Percentiles rank a stretch among this genome's conserved stretches.
These are phyloP conservation scores for Caenorhabditis elegans DNA, from an alignment of 1,140 invertebrate species.

Conservation along the genomic window DNA sequence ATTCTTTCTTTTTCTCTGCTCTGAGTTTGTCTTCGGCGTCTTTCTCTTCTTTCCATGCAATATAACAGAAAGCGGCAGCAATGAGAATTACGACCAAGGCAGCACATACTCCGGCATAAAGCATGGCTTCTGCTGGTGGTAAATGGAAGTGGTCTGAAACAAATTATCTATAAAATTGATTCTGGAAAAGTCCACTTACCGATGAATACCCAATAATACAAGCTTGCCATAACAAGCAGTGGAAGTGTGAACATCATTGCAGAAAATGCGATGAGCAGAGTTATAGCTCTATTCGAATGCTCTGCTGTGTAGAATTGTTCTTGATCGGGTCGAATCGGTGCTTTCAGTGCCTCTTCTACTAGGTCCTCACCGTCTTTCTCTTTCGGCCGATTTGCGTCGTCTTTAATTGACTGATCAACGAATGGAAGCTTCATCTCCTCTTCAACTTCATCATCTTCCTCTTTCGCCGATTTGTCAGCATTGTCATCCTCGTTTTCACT, in stretches of 20 bases:
- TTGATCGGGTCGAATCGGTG: slow-evolving; percentile 30
- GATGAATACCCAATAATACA: slow-evolving; percentile 43
- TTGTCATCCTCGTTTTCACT: slow-evolving; percentile 14
- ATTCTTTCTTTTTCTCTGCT: slow-evolving; percentile 40
- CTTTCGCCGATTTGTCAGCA: background rate
- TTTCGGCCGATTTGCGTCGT: background rate
- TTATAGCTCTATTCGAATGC: slow-evolving; percentile 6
- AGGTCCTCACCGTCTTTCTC: slow-evolving; percentile 23
- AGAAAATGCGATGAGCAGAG: slow-evolving; percentile 36
- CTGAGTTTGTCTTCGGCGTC: slow-evolving; percentile 40
- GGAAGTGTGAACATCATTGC: slow-evolving; percentile 44
- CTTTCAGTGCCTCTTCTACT: slow-evolving; percentile 2
- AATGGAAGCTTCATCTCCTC: background rate
- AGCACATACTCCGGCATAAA: slow-evolving; percentile 43
- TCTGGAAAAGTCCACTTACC: slow-evolving; percentile 16
- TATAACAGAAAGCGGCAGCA: slow-evolving; percentile 37
- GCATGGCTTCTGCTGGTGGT: slow-evolving; percentile 29
- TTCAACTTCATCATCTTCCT: background rate
- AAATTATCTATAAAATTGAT: slow-evolving; percentile 18
- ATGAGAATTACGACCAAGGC: slow-evolving; percentile 36
- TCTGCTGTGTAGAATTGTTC: slow-evolving; percentile 43
- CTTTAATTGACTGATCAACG: slow-evolving; percentile 13
- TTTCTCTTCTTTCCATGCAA: slow-evolving; percentile 43
- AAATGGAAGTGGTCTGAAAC: slow-evolving; percentile 34
- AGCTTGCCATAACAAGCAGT: slow-evolving; percentile 42